A percentile compares a stretch with the other conserved stretches of the same genome.
Conservation (phyloP, 2,113 vertebrate genomes). For the Hymenochirus boettgeri region DNA sequence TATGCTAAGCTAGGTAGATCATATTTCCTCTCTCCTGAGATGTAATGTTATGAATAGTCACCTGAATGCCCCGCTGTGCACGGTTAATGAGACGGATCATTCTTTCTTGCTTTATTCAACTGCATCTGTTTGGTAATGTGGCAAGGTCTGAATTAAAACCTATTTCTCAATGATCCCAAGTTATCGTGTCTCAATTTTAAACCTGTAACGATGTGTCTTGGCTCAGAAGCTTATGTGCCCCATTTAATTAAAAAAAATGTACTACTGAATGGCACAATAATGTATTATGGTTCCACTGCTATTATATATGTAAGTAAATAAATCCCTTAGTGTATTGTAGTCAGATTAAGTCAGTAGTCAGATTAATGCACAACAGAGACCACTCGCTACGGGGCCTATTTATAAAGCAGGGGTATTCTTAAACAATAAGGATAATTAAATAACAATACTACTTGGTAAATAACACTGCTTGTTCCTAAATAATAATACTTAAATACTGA, state of each 20-base stretch:
- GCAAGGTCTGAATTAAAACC: neutral
- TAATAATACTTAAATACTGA: too few relatives aligned
- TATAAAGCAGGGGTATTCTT: too few relatives aligned
- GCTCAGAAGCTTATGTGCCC: neutral
- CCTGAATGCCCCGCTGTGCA: neutral
- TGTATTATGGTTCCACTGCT: neutral
- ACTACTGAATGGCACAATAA: neutral
- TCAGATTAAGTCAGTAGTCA: neutral
- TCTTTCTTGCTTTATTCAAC: neutral
- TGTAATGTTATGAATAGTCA: neutral
- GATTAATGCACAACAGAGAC: neutral
- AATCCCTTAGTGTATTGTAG: neutral
- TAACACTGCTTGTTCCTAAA: too few relatives aligned
- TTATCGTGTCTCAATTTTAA: neutral
- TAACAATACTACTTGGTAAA: too few relatives aligned
- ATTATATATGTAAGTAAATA: neutral
- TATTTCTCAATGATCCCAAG: neutral
- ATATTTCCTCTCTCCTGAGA: neutral
- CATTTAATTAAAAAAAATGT: neutral
- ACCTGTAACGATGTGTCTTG: neutral
- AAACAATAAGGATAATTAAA: too few relatives aligned
- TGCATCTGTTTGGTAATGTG: neutral
- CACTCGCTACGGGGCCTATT: neutral
- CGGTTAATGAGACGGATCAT: neutral
- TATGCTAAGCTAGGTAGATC: neutral